Base-by-base conservation (phyloP, 2,113 vertebrate genomes). In the Xiphophorus hellerii region DNA sequence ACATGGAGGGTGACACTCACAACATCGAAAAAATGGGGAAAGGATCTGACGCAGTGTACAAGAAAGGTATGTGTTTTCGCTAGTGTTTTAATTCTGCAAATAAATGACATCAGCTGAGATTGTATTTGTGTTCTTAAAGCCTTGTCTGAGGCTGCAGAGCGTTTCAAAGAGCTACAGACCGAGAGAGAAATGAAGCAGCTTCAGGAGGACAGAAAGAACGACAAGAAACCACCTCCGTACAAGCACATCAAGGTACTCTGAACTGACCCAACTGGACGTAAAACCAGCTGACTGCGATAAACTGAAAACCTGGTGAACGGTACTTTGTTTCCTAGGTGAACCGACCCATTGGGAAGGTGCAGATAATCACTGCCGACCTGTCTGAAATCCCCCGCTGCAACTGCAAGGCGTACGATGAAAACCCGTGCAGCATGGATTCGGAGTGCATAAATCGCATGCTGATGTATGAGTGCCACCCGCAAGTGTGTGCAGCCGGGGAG, bases 391-490 rank as follows among this genome's bases (percentile, higher is more conserved):
- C 98, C 0, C 97, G 97, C 0, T 99, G 98, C 84, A 99, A 99
- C 93, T 99, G 98, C 84, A 99, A 99, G 78, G 96, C 94, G 5
- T 93, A 96, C 0, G 98, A 99, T 10, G 98, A 99, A 86, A 97
- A 95, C 87, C 98, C 98, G 0, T 99, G 98, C 0, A 96, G 98
- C 62, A 89, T 97, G 28, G 98, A 99, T 90, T 99, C 98, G 0
- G 98, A 99, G 87, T 99, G 98, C 91, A 98, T 99, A 86, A 99
- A 99, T 75, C 97, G 98, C 77, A 99, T 99, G 98, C 84, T 99
- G 87, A 92, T 99, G 63, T 99, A 99, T 3, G 98, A 99, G 84
- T 99, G 98, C 93, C 96, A 99, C 76, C 97, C 97, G 33, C 84
- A 97, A 68, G 97, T 98, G 67, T 99, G 98, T 29, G 96, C 95